Evolutionary conservation across 2,888 invertebrate species (phyloP), one percentile per base, ranked within the genome.

Genomic region (Plebejus argus): DNA sequence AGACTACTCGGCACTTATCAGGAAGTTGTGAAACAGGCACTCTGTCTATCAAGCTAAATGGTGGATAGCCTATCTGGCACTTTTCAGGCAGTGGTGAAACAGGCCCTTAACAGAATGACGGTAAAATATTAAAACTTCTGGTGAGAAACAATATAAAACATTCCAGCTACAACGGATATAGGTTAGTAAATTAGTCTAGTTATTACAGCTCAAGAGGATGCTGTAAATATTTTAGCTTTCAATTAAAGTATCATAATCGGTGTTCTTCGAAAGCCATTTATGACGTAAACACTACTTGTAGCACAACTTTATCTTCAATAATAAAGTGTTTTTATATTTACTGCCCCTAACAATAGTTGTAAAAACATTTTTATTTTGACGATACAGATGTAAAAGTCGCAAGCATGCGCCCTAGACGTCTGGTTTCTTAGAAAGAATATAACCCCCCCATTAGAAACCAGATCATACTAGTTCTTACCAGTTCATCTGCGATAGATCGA

Each of bases 271-370:
- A 28, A 28, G 15, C 5, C 66, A 15, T 66, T 66, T 66, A 66
- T 33, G 66, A 66, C 66, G 15, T 28, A 33, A 66, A 12, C 1
- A 18, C 66, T 33, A 33, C 28, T 66, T 15, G 15, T 28, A 61
- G 23, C 12, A 61, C 23, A 61, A 61, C 23, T 61, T 61, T 12
- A 61, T 20, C 23, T 12, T 28, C 20, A 66, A 23, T 20, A 23
- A 23, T 23, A 66, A 66, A 66, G 12, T 66, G 23, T 20, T 28
- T 33, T 66, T 15, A 61, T 61, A 23, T 66, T 66, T 66, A 66
- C 66, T 66, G 18, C 66, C 28, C 15, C 15, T 66, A 66, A 66
- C 28, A 66, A 66, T 66, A 66, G 66, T 66, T 66, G 15, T 66
- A 66, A 66, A 61, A 66, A 28, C 6, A 18, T 66, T 66, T 66